These are phyloP conservation scores for Hemistola chrysoprasaria DNA, from an alignment of 2,888 invertebrate species.

Conservation along the genomic window DNA sequence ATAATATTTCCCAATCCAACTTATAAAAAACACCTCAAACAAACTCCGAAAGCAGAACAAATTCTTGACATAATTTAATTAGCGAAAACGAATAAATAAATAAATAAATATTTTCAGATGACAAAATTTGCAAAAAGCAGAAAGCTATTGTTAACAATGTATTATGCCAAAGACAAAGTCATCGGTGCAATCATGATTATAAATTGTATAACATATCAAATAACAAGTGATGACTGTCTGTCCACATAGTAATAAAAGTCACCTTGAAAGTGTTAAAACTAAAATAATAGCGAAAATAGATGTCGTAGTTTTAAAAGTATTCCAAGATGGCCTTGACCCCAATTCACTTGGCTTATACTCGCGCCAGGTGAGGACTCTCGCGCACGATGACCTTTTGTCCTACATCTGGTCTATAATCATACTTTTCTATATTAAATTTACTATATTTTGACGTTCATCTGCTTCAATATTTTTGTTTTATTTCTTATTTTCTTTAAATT, in stretches of 20 bases:
- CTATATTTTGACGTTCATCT: conserved; percentile 4
- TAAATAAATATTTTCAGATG: too few species aligned
- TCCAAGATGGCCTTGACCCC: conserved; percentile 73
- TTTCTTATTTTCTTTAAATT: not conserved
- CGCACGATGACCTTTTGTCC: conserved; percentile 54
- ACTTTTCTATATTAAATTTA: conserved; percentile 12
- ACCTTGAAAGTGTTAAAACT: conserved; percentile 31
- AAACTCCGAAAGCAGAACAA: too few species aligned
- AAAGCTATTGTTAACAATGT: too few species aligned
- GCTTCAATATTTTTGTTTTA: not conserved
- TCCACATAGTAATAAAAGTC: conserved; percentile 10
- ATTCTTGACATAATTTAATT: too few species aligned
- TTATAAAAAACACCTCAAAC: too few species aligned
- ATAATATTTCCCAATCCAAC: too few species aligned
- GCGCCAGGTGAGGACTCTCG: conserved; percentile 49
- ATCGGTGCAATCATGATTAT: not conserved
- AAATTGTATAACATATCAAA: not conserved
- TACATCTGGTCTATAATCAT: conserved; percentile 41
- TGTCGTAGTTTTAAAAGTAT: conserved; percentile 57
- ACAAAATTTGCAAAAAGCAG: too few species aligned
- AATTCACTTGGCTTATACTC: conserved; percentile 59
- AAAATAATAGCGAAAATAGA: conserved; percentile 37
- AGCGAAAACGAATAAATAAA: too few species aligned
- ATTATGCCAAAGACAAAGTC: not conserved
- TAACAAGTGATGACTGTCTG: conserved; percentile 4